Evolutionary conservation across 2,113 vertebrate species (phyloP).

Genomic region (Anoplopoma fimbria): DNA sequence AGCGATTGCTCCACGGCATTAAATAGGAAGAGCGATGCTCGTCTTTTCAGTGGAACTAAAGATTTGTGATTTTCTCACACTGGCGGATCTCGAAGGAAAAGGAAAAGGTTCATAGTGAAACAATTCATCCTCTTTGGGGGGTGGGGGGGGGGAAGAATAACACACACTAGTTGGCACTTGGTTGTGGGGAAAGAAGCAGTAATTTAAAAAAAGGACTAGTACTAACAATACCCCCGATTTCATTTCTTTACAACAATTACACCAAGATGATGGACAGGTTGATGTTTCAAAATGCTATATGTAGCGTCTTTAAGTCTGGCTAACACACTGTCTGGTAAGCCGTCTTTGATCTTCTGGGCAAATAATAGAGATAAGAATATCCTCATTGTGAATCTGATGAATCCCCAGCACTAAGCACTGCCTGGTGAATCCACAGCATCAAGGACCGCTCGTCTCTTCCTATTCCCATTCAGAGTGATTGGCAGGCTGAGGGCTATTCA

Average conservation of each 20-base stretch:
- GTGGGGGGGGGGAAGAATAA: neutral
- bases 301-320: slow-evolving; percentile 23
- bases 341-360: slow-evolving; percentile 38
- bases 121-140: slow-evolving; percentile 12
- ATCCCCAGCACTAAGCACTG: slow-evolving; percentile 29
- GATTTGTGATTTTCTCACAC: slow-evolving; percentile 25
- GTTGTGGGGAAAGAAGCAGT: neutral
- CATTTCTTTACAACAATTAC: slow-evolving; percentile 11
- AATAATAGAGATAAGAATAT: slow-evolving; percentile 46
- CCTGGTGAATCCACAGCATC: slow-evolving; percentile 40
- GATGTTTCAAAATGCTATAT: slow-evolving; percentile 10
- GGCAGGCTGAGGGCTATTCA: slow-evolving; percentile 46
- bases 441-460: slow-evolving; percentile 23
- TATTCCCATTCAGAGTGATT: slow-evolving; percentile 50
- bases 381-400: slow-evolving; percentile 44
- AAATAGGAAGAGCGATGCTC: slow-evolving; percentile 1
- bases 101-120: slow-evolving; percentile 13
- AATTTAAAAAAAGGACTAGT: neutral
- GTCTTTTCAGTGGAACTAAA: slow-evolving; percentile 27
- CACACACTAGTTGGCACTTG: neutral
- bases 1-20: slow-evolving; percentile 15
- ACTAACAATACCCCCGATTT: neutral
- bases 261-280: neutral
- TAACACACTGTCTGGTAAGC: slow-evolving; percentile 12
- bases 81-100: neutral